A percentile compares a stretch with the other conserved stretches of the same genome.
phyloP scores from a whole-genome alignment of 2,888 invertebrate genomes.

The Drosophila leonis region DNA sequence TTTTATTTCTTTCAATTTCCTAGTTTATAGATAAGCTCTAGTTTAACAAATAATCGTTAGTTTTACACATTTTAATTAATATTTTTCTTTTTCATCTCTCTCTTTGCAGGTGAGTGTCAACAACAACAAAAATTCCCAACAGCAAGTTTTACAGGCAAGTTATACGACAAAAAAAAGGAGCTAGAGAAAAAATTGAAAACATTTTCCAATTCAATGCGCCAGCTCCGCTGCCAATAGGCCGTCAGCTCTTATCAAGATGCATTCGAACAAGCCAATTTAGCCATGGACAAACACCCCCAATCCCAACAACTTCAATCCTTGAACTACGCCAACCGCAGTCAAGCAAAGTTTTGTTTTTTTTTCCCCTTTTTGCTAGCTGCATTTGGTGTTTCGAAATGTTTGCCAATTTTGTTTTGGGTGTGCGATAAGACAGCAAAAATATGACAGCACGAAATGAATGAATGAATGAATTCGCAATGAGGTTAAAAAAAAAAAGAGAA shows the following conservation, averaged over 20 bases:
- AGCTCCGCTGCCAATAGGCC: constrained; percentile 55
- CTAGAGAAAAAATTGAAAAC: constrained; percentile 30
- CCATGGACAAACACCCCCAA: constrained; percentile 40
- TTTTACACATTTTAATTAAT: constrained; percentile 42
- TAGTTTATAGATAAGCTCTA: constrained; percentile 1
- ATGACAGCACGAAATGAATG: constrained; percentile 59
- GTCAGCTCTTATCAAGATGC: constrained; percentile 61
- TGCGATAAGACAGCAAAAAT: constrained; percentile 62
- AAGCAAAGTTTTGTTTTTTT: background rate
- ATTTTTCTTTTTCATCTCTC: constrained; percentile 14
- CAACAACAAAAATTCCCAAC: constrained; percentile 4
- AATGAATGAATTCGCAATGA: constrained; percentile 67
- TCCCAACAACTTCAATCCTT: constrained; percentile 8
- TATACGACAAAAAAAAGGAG: constrained; percentile 5
- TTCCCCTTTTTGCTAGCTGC: constrained; percentile 8
- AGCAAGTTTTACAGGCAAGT: constrained; percentile 13
- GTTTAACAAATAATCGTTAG: background rate
- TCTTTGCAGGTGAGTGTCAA: constrained; percentile 67
- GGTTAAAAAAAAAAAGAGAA: background rate
- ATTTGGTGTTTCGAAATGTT: constrained; percentile 54
- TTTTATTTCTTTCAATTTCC: background rate
- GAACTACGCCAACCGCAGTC: constrained; percentile 17
- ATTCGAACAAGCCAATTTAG: constrained; percentile 62
- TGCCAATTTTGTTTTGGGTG: constrained; percentile 56
- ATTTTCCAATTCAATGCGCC: constrained; percentile 37